Conservation (phyloP, 2,888 invertebrate genomes). For the Trichacis sp. region DNA sequence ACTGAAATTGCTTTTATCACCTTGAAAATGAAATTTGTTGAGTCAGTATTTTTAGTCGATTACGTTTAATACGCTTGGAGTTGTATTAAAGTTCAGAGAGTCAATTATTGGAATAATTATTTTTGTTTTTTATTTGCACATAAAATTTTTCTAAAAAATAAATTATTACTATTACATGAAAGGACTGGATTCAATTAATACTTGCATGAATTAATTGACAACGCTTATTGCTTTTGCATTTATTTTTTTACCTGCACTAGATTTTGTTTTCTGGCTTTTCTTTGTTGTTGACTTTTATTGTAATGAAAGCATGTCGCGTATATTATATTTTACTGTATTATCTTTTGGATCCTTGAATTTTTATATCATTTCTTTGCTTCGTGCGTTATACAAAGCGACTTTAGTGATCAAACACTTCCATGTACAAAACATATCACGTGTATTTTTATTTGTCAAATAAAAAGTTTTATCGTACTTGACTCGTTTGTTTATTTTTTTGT, state of each 20-base stretch:
- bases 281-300: constrained; percentile 7
- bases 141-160: no score
- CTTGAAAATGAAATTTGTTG: no score
- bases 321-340: constrained; percentile 24
- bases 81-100: no score
- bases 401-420: constrained; percentile 47
- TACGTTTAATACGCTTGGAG: no score
- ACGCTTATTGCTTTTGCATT: no score
- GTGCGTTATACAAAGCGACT: constrained; percentile 33
- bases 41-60: no score
- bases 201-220: no score
- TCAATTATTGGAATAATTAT: no score
- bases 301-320: constrained; percentile 15
- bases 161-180: no score
- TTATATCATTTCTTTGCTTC: constrained; percentile 42
- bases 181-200: no score
- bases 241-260: constrained; percentile 35
- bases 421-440: constrained; percentile 56
- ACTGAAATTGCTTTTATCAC: no score
- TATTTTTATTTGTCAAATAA: constrained; percentile 62
- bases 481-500: constrained; percentile 61
- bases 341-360: constrained; percentile 21
- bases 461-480: constrained; percentile 41
- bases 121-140: no score
- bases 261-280: constrained; percentile 26